Evolutionary conservation across 2,797 vertebrate genomes (phyloP), one percentile per base, ranked within the genome.

Genomic region (Discoglossus pictus): DNA sequence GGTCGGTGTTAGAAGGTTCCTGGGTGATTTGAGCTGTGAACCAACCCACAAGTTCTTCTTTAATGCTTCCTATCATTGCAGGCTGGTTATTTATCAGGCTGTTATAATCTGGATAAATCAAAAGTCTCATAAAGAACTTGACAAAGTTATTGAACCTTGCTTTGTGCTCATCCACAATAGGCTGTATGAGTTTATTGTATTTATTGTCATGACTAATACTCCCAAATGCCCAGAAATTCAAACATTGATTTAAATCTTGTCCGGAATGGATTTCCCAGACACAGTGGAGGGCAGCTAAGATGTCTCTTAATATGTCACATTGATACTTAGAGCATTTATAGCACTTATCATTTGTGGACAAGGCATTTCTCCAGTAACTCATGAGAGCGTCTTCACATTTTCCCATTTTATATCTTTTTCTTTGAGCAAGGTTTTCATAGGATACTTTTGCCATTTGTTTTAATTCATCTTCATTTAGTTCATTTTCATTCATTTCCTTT

Each of bases 271-370:
- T 18, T 38, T 47, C 24, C 59, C 59, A 61, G 23, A 35, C 59
- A 44, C 59, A 61, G 12, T 50, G 34, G 9, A 25, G 4, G 25
- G 59, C 59, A 21, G 59, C 59, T n/a, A 61, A 50, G 31, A 61
- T 50, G 34, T 61, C 59, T 35, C 43, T 35, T 20, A 61, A 31
- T 7, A 50, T 13, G 7, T 18, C 36, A 23, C 24, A 20, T 20
- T 47, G 42, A 16, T 35, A 36, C 5, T 38, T 56, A 6, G 2
- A 17, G 2, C 12, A 4, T 16, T 1, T 9, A 10, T 23, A 2
- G 16, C 53, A 39, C 11, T 34, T 38, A n/a, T n/a, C 20, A 46
- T 23, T 7, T 7, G 3, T 36, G n/a, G n/a, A 21, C 7, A 61
- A 20, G 27, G 47, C 13, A n/a, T 16, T 2, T 1, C 15, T 4